Conservation (phyloP, 2,888 invertebrate genomes). For the Megastigmus dorsalis region DNA sequence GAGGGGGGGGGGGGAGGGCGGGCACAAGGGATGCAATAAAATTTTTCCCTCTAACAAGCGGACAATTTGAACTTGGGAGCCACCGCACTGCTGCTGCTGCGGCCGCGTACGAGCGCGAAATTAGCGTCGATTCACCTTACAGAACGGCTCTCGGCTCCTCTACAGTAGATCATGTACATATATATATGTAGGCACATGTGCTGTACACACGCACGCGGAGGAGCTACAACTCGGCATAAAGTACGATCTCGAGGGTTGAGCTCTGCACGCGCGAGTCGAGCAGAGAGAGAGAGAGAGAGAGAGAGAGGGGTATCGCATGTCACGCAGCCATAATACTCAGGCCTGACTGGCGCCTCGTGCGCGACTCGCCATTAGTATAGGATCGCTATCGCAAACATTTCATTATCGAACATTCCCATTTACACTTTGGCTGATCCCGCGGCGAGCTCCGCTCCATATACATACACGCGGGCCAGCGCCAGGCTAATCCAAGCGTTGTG, state of each 20-base stretch:
- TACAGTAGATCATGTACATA: too few relatives aligned
- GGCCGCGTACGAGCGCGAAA: neutral
- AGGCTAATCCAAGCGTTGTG: neutral
- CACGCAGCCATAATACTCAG: slow-evolving; percentile 32
- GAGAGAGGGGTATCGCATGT: slow-evolving; percentile 37
- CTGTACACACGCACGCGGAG: neutral
- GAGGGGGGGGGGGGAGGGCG: too few relatives aligned
- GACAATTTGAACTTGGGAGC: slow-evolving; percentile 1
- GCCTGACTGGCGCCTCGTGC: neutral
- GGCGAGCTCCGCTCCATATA: neutral
- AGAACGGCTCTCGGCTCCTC: too few relatives aligned
- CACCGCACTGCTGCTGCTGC: neutral
- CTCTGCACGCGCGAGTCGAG: neutral
- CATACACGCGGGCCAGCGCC: neutral
- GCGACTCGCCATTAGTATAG: slow-evolving; percentile 31
- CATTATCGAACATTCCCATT: slow-evolving; percentile 38
- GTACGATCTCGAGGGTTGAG: slow-evolving; percentile 18
- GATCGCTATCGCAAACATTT: slow-evolving; percentile 49
- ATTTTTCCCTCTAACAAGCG: slow-evolving; percentile 15
- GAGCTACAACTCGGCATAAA: slow-evolving; percentile 1
- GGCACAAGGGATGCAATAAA: neutral
- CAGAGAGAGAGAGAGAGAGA: too few relatives aligned
- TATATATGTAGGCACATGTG: neutral
- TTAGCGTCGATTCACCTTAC: slow-evolving; percentile 27
- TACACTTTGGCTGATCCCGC: neutral